Conservation (phyloP, 2,797 vertebrate species). For the Acomys russatus region DNA sequence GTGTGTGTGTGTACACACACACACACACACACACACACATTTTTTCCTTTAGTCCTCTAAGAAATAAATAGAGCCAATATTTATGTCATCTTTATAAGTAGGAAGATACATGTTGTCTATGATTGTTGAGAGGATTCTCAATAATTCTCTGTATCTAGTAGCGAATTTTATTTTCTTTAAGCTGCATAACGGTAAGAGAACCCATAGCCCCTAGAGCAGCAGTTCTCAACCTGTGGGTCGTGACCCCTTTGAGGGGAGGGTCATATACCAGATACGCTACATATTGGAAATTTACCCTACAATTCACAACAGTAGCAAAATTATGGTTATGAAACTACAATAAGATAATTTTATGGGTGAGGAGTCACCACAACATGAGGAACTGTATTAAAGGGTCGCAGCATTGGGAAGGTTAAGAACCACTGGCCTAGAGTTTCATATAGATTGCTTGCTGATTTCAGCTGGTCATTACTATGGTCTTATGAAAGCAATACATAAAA, state of each 20-base stretch:
- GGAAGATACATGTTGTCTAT: neutral
- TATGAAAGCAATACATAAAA: constrained; percentile 39
- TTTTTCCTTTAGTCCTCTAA: constrained; percentile 51
- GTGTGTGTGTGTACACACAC: neutral
- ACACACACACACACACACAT: neutral
- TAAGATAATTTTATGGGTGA: neutral
- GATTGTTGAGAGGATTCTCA: constrained; percentile 14
- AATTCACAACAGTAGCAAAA: no score
- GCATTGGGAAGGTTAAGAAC: no score
- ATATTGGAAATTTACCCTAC: no score
- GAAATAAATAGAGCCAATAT: neutral
- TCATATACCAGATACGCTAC: no score
- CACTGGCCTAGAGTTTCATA: neutral
- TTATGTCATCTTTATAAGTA: constrained; percentile 31
- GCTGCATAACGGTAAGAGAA: neutral
- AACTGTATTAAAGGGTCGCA: neutral
- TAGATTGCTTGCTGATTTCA: neutral
- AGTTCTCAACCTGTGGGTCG: no score
- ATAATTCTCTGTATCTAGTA: neutral
- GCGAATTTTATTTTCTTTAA: constrained; percentile 25
- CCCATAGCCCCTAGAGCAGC: neutral
- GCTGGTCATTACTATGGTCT: neutral
- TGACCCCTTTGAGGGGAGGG: no score
- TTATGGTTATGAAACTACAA: no score
- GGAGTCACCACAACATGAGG: neutral